phyloP scores from a whole-genome alignment of 1,140 invertebrate species.

The Kradibia gibbosae region DNA sequence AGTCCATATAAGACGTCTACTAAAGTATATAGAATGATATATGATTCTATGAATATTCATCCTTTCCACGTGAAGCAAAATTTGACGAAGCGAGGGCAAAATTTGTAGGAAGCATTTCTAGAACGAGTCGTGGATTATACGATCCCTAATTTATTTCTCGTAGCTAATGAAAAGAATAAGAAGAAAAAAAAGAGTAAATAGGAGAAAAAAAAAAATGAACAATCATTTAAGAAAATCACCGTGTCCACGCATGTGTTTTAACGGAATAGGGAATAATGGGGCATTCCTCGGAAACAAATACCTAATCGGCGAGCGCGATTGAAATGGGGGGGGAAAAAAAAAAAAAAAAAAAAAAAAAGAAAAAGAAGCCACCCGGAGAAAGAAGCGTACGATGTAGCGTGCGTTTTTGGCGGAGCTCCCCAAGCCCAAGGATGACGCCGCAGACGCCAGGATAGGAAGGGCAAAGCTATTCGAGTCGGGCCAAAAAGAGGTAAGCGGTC shows the following conservation, averaged over 20 bases:
- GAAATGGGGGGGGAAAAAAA: no score
- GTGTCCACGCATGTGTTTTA: not conserved
- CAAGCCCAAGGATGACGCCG: not conserved
- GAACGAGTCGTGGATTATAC: not conserved
- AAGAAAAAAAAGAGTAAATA: no score
- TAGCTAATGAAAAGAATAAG: not conserved
- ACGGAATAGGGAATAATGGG: not conserved
- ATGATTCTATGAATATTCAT: not conserved
- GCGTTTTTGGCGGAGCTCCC: not conserved
- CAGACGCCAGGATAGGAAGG: not conserved
- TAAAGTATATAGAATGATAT: not conserved
- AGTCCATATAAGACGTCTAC: not conserved
- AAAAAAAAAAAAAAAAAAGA: no score
- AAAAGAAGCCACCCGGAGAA: no score
- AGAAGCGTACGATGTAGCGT: not conserved
- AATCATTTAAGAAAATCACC: not conserved
- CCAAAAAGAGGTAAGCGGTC: not conserved
- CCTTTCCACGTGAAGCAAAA: not conserved
- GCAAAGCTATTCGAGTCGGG: not conserved
- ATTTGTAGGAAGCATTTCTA: not conserved
- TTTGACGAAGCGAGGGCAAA: not conserved
- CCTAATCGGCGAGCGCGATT: not conserved
- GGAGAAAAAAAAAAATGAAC: no score
- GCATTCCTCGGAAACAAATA: not conserved
- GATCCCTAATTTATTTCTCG: not conserved